A percentile compares a stretch with the other conserved stretches of the same genome.
phyloP scores from a whole-genome alignment of 2,113 vertebrate species.

The Condylura cristata region DNA sequence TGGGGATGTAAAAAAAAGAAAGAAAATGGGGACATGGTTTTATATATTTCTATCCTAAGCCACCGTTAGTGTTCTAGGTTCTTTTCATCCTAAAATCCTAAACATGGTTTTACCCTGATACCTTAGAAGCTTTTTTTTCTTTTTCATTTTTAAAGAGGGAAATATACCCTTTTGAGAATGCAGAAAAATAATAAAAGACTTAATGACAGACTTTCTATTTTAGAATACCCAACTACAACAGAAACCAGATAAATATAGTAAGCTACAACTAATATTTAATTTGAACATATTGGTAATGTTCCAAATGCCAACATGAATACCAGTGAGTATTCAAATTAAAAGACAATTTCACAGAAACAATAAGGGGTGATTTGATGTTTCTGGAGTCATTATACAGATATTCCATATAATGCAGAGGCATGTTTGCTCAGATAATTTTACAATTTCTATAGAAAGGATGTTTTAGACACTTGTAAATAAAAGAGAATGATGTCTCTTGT shows the following conservation, averaged over 20 bases:
- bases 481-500: background rate
- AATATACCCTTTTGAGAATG: background rate
- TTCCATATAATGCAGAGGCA: background rate
- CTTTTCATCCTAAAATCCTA: background rate
- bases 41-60: background rate
- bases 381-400: constrained; percentile 38
- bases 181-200: background rate
- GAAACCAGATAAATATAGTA: background rate
- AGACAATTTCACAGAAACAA: background rate
- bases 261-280: background rate
- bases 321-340: background rate
- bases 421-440: background rate
- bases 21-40: background rate
- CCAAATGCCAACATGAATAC: background rate
- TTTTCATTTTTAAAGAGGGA: constrained; percentile 13
- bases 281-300: background rate
- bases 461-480: constrained; percentile 30
- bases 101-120: background rate
- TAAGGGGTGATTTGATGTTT: background rate
- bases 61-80: background rate
- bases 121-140: background rate
- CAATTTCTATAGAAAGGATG: background rate
- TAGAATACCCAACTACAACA: background rate
- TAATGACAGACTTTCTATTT: background rate
- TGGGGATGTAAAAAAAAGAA: no score